These are phyloP conservation scores for Drosophila borborema DNA, from an alignment of 2,888 invertebrate species.

Conservation along the genomic window DNA sequence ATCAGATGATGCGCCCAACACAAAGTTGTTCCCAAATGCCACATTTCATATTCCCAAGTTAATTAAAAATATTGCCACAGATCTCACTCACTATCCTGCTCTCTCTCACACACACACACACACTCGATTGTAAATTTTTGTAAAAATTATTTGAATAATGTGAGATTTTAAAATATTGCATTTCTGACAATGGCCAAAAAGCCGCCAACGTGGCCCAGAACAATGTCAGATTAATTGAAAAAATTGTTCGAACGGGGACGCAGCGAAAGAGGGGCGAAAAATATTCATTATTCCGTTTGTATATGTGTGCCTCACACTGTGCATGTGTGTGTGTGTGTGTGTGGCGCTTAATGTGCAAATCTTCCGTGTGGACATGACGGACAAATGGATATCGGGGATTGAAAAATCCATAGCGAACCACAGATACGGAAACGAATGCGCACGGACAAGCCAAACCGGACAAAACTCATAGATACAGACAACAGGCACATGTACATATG, in stretches of 20 bases:
- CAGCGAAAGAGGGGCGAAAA: constrained; percentile 15
- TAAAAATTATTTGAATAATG: constrained; percentile 83
- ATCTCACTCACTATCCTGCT: constrained; percentile 25
- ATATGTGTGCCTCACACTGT: constrained; percentile 32
- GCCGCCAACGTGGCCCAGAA: constrained; percentile 58
- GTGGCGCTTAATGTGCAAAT: constrained; percentile 82
- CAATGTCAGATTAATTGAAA: constrained; percentile 78
- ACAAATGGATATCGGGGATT: constrained; percentile 82
- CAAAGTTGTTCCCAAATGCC: constrained; percentile 41
- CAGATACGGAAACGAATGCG: constrained; percentile 65
- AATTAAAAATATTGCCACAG: constrained; percentile 76
- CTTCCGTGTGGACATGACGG: constrained; percentile 82
- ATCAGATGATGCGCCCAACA: constrained; percentile 6
- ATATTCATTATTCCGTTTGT: constrained; percentile 84
- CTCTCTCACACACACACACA: constrained; percentile 19
- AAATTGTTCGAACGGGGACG: constrained; percentile 49
- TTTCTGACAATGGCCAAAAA: constrained; percentile 48
- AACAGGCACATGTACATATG: constrained; percentile 39
- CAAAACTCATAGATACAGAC: constrained; percentile 54
- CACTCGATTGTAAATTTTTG: constrained; percentile 50
- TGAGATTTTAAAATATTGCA: constrained; percentile 82
- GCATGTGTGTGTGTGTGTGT: constrained; percentile 27
- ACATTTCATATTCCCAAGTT: constrained; percentile 77
- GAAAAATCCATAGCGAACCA: constrained; percentile 83
- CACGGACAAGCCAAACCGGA: constrained; percentile 41